A percentile compares a stretch with the other conserved stretches of the same genome.
Evolutionary conservation across 2,113 vertebrate genomes (phyloP).

Genomic region (Pongo abelii): DNA sequence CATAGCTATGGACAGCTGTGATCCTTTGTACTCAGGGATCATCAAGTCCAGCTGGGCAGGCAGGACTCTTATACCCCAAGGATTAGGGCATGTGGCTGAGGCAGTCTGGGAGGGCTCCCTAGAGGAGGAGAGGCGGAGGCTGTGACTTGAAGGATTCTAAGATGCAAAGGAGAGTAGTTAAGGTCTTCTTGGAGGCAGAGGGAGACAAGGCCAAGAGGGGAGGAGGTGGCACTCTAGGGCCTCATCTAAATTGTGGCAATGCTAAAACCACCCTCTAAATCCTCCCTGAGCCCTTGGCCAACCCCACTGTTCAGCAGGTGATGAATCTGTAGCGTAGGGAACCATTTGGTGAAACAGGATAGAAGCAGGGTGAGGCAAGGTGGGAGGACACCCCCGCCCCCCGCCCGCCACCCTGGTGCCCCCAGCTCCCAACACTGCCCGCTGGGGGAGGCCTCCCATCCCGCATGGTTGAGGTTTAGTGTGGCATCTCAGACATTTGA

Average conservation of each 20-base stretch:
- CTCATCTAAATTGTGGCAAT: not conserved
- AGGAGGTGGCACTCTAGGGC: too few relatives aligned
- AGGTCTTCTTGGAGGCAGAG: not conserved
- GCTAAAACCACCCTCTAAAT: too few relatives aligned
- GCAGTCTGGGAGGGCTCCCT: not conserved
- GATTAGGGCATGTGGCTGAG: rapidly evolving
- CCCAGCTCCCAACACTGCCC: not conserved
- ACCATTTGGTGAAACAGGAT: not conserved
- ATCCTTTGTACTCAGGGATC: not conserved
- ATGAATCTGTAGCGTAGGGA: not conserved
- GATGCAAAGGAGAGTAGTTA: not conserved
- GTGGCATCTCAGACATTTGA: not conserved
- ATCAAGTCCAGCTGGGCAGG: not conserved
- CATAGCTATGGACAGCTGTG: too few relatives aligned
- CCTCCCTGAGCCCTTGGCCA: not conserved
- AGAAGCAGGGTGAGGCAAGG: not conserved
- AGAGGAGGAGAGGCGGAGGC: not conserved
- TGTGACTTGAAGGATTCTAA: not conserved
- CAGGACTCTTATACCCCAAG: too few relatives aligned
- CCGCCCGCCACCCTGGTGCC: not conserved
- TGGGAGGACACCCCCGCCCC: not conserved
- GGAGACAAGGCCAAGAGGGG: not conserved
- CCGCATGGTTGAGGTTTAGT: rapidly evolving
- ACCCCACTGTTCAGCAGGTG: not conserved
- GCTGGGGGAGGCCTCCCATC: not conserved